Conservation (phyloP, 1,140 invertebrate species). For the Lethocerus indicus region DNA sequence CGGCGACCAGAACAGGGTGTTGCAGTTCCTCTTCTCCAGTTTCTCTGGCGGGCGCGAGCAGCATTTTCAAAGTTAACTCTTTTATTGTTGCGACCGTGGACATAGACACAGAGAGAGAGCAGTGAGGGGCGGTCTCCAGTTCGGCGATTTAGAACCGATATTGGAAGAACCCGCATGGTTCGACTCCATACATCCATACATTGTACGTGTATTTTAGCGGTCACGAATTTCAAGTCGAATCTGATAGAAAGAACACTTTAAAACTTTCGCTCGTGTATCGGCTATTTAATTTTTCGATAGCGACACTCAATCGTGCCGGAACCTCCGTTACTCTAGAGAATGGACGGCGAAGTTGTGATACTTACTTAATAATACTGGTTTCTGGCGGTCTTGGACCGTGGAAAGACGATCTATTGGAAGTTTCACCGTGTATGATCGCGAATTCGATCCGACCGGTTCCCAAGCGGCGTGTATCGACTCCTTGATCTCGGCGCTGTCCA, state of each 20-base stretch:
- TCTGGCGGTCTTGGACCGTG: conserved; percentile 80
- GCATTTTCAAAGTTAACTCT: too few species aligned
- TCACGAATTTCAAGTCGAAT: background rate
- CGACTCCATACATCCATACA: background rate
- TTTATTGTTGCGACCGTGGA: too few species aligned
- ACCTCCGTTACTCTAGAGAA: too few species aligned
- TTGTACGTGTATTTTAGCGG: background rate
- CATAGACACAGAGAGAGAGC: too few species aligned
- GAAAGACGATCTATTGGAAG: conserved; percentile 78
- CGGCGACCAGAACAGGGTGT: conserved; percentile 94
- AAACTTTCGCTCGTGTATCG: too few species aligned
- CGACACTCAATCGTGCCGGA: too few species aligned
- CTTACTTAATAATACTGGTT: conserved; percentile 66
- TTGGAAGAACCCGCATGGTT: too few species aligned
- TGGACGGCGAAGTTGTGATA: too few species aligned
- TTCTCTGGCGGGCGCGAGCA: too few species aligned
- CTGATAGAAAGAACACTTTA: background rate
- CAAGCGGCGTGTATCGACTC: conserved; percentile 88
- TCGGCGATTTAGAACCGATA: too few species aligned
- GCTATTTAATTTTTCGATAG: too few species aligned
- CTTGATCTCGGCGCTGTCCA: conserved; percentile 91
- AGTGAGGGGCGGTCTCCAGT: too few species aligned
- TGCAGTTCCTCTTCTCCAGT: conserved; percentile 81
- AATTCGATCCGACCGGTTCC: conserved; percentile 96
- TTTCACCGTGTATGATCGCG: conserved; percentile 89